phyloP scores from a whole-genome alignment of 2,797 vertebrate species.

The Centropyge bicolor region DNA sequence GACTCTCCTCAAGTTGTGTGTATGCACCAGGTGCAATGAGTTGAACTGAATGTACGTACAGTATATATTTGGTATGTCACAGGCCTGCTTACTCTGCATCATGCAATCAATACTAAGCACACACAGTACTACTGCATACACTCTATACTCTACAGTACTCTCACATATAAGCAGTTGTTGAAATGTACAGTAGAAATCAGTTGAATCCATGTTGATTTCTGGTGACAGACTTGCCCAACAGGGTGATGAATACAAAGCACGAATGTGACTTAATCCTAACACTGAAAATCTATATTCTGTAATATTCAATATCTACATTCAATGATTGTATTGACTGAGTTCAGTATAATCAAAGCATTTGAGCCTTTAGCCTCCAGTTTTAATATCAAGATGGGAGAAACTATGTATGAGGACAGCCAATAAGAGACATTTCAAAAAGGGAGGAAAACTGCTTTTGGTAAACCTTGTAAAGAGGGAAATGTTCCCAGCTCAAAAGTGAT shows the following conservation, averaged over 20 bases:
- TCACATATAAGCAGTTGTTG: constrained; percentile 45
- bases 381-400: constrained; percentile 24
- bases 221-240: constrained; percentile 27
- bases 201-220: constrained; percentile 12
- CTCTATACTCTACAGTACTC: constrained; percentile 57
- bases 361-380: constrained; percentile 35
- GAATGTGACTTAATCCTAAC: constrained; percentile 50
- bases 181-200: constrained; percentile 42
- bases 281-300: constrained; percentile 53
- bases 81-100: constrained; percentile 67
- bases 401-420: background rate
- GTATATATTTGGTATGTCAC: constrained; percentile 58
- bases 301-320: constrained; percentile 40
- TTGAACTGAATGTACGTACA: constrained; percentile 57
- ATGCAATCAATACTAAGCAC: constrained; percentile 69
- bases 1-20: constrained; percentile 60
- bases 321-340: constrained; percentile 23
- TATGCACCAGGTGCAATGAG: constrained; percentile 69
- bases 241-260: constrained; percentile 53
- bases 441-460: constrained; percentile 33
- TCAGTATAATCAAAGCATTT: constrained; percentile 17
- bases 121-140: constrained; percentile 57
- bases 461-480: constrained; percentile 24
- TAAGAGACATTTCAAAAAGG: background rate
- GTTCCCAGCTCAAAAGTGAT: constrained; percentile 42